Base-by-base conservation (phyloP, 2,797 vertebrate genomes). In the Lepilemur septentrionalis region DNA sequence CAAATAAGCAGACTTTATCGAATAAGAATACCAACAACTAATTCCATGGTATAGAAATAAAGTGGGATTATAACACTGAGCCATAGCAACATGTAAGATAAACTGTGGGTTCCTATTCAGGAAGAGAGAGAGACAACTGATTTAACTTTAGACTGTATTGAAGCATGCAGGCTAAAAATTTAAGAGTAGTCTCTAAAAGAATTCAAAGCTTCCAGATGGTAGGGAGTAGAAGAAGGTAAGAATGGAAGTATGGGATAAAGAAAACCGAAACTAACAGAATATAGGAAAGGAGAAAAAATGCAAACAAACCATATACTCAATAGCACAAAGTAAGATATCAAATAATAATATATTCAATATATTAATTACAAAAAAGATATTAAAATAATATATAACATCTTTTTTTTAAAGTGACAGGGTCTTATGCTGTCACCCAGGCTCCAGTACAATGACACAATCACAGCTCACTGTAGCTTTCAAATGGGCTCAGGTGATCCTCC, bases 131-230 rank as follows among this genome's bases (percentile, higher is more conserved):
- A 87, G 70, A 83, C 57, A 25, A 80, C 32, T 80, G 50, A 95
- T 70, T 90, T 95, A 92, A 96, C 69, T 93, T 93, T 50, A 96
- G 70, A 89, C 89, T 93, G 89, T 46, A 87, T 13, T 90, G 59
- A 94, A 88, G 46, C 76, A 95, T 23, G 43, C 38, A 63, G 72
- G 70, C 76, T 85, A 94, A 95, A 92, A 95, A 69, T 84, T 76
- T 90, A 94, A 88, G 65, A 83, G 38, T 41, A 80, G n/a, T 35
- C 79, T 88, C 65, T 94, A 88, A 90, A 96, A 92, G 76, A 94
- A 79, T 8, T 61, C n/a, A 88, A 97, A 95, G 73, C 7, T 95
- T 89, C 41, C 91, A 83, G 76, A 92, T 46, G 15, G 84, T 32
- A 15, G 28, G 23, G 12, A 67, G 1, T 46, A 11, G 38, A 94